These are phyloP conservation scores for Apostichopus parvimensis DNA, from an alignment of 35 echinoderm and acorn worm species.

Conservation along the genomic window DNA sequence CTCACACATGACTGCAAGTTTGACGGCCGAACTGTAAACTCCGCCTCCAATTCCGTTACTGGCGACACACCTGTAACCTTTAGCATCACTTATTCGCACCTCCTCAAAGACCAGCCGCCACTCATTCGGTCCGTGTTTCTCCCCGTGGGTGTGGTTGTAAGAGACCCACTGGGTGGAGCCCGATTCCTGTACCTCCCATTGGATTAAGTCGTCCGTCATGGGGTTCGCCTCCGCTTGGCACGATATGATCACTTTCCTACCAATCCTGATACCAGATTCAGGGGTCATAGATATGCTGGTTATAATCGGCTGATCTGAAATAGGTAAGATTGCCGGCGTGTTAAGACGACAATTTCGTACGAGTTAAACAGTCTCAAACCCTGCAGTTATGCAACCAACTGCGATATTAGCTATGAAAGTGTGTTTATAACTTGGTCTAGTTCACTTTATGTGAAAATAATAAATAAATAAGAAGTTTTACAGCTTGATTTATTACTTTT, in stretches of 20 bases:
- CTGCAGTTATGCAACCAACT: too few relatives aligned
- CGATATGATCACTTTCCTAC: neutral
- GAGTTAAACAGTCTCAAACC: too few relatives aligned
- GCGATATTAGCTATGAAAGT: too few relatives aligned
- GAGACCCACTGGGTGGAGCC: constrained; percentile 6
- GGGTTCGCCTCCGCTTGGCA: constrained; percentile 10
- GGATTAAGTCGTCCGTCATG: neutral
- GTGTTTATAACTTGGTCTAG: too few relatives aligned
- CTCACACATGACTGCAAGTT: constrained; percentile 15
- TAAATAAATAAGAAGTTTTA: too few relatives aligned
- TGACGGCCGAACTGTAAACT: neutral
- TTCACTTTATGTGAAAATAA: too few relatives aligned
- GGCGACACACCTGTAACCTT: constrained; percentile 39
- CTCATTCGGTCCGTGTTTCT: neutral
- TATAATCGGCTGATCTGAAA: constrained; percentile 12
- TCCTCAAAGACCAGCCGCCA: constrained; percentile 22
- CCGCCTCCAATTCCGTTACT: neutral
- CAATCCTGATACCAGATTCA: neutral
- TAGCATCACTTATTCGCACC: constrained; percentile 13
- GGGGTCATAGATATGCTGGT: neutral
- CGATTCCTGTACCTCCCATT: constrained; percentile 8
- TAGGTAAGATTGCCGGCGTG: too few relatives aligned
- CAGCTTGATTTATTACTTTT: too few relatives aligned
- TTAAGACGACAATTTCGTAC: too few relatives aligned
- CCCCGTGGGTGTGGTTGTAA: neutral